Conservation (phyloP, 2,797 vertebrate genomes). For the Coendou prehensilis region DNA sequence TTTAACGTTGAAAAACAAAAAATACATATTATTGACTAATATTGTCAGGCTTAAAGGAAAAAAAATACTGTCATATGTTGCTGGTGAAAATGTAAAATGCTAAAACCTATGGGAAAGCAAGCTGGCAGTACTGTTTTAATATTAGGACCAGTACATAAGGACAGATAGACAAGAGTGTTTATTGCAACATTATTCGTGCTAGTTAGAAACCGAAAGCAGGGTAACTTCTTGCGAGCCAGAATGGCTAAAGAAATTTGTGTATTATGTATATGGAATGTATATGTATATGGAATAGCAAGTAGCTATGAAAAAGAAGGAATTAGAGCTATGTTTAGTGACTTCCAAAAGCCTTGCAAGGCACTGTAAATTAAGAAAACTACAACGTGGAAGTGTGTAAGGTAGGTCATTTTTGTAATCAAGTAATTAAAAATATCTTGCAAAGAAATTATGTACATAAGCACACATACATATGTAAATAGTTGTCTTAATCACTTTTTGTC, state of each 20-base stretch:
- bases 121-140: not conserved
- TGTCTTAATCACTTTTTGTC: not conserved
- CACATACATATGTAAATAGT: not conserved
- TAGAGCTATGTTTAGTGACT: not conserved
- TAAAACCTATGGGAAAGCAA: not conserved
- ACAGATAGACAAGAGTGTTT: not conserved
- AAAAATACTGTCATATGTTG: not conserved
- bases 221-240: not conserved
- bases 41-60: not conserved
- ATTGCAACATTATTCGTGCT: not conserved
- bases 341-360: not conserved
- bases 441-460: not conserved
- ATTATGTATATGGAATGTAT: too few relatives aligned
- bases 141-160: not conserved
- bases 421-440: not conserved
- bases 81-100: not conserved
- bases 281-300: not conserved
- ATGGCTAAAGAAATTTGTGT: not conserved
- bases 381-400: not conserved
- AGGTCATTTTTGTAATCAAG: not conserved
- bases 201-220: not conserved
- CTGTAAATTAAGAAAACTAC: not conserved
- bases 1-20: constrained; percentile 30
- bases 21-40: not conserved
- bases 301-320: not conserved